Evolutionary conservation across 2,888 invertebrate genomes (phyloP), one percentile per base, ranked within the genome.

Genomic region (Serripes groenlandicus): DNA sequence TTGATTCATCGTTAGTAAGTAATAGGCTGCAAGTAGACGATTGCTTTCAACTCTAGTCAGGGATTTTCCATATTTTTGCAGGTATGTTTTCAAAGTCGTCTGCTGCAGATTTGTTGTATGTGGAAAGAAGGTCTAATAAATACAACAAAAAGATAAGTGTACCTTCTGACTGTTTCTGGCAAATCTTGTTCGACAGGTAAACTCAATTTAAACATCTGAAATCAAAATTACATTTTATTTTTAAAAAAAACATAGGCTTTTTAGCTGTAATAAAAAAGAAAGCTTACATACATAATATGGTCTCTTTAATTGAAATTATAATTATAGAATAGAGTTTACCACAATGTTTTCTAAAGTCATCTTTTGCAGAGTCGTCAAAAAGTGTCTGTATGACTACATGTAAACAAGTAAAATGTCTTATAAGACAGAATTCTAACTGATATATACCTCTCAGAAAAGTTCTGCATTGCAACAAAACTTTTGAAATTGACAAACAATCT

Each of bases 111-210:
- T 3, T 1, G 49, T 21, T 49, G 42, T 42, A 49, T 49, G 21
- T 21, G 49, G 21, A 49, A 5, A 21, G 18, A 49, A 2, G 7
- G 1, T 21, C 2, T 15, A 28, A 28, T 64, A 2, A 2, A 30
- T 64, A 32, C 15, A 64, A 28, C n/a, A 23, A 64, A 54, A 58
- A 18, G 18, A 7, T 37, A 15, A 56, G 35, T 15, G 64, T 79
- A 93, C 93, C 92, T 90, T 82, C 90, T 79, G 5, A 93, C 91
- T 60, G 92, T 92, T 64, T 90, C 92, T 71, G 93, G 93, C 28
- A 93, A 81, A 74, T 91, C 88, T 78, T 92, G 90, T 28, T 93
- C 91, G 9, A 71, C 52, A n/a, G 92, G 91, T 7, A 92, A 30
- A 49, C 34, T 70, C 7, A 92, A 69, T 11, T 62, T 78, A 75